phyloP scores from a whole-genome alignment of 1,140 invertebrate genomes.

The Wiebesia pumilae region DNA sequence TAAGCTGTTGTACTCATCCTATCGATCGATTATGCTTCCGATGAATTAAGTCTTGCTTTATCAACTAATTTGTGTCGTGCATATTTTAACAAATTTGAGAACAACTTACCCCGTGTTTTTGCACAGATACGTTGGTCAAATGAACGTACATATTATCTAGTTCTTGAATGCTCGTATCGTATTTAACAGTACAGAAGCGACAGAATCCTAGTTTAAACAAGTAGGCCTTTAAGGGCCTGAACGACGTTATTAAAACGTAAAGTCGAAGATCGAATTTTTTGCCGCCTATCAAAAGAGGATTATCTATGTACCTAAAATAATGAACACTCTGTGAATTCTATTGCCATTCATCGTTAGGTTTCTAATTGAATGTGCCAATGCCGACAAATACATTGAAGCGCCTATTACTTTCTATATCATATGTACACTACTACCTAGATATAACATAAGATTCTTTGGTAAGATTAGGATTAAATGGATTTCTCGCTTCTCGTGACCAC shows the following conservation, averaged over 20 bases:
- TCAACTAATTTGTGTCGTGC: neutral
- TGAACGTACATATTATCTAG: slow-evolving; percentile 92
- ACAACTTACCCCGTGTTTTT: slow-evolving; percentile 86
- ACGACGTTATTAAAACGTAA: slow-evolving; percentile 91
- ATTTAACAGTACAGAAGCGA: slow-evolving; percentile 89
- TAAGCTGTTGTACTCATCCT: slow-evolving; percentile 95
- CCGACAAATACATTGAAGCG: no score
- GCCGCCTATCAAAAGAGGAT: slow-evolving; percentile 90
- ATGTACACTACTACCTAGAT: slow-evolving; percentile 76
- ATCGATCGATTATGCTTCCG: no score
- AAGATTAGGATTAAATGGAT: slow-evolving; percentile 87
- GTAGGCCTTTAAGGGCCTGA: slow-evolving; percentile 87
- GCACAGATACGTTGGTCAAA: slow-evolving; percentile 91
- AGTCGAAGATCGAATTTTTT: slow-evolving; percentile 92
- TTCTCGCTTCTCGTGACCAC: slow-evolving; percentile 89
- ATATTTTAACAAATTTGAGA: neutral
- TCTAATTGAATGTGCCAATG: neutral
- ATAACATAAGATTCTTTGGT: slow-evolving; percentile 93
- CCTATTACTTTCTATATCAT: no score
- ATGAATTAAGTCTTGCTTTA: no score
- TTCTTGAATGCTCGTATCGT: slow-evolving; percentile 82
- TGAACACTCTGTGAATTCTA: neutral
- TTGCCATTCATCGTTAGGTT: neutral
- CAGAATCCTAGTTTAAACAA: slow-evolving; percentile 88
- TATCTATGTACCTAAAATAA: slow-evolving; percentile 83